phyloP scores from a whole-genome alignment of 2,888 invertebrate genomes.

The Tenthredo mesomela region DNA sequence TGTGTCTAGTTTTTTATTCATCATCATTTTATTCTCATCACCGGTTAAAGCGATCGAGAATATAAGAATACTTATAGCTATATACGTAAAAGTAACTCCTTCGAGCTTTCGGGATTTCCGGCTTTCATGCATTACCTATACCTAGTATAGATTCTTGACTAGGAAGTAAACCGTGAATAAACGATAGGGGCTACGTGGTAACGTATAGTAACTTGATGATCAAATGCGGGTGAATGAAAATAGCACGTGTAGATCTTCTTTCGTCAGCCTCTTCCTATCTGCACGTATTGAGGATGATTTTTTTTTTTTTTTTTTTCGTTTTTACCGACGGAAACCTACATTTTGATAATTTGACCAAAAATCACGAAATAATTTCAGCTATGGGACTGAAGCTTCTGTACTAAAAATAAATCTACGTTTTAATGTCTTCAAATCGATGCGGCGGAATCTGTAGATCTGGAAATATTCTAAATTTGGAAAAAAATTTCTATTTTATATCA shows the following conservation, averaged over 20 bases:
- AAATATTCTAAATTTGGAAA: no score
- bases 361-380: no score
- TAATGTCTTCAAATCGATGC: no score
- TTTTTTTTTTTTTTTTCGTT: no score
- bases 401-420: no score
- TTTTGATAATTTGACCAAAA: no score
- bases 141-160: background rate
- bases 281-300: background rate
- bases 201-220: background rate
- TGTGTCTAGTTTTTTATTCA: background rate
- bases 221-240: constrained; percentile 22
- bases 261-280: background rate
- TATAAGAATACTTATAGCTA: background rate
- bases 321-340: no score
- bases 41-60: background rate
- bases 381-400: no score
- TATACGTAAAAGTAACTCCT: background rate
- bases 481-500: no score
- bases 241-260: background rate
- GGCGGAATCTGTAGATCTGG: no score
- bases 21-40: background rate
- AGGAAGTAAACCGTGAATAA: background rate
- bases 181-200: background rate
- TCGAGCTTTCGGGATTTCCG: background rate
- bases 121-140: background rate